Conservation (phyloP, 2,113 vertebrate genomes). For the Oryzias javanicus region DNA sequence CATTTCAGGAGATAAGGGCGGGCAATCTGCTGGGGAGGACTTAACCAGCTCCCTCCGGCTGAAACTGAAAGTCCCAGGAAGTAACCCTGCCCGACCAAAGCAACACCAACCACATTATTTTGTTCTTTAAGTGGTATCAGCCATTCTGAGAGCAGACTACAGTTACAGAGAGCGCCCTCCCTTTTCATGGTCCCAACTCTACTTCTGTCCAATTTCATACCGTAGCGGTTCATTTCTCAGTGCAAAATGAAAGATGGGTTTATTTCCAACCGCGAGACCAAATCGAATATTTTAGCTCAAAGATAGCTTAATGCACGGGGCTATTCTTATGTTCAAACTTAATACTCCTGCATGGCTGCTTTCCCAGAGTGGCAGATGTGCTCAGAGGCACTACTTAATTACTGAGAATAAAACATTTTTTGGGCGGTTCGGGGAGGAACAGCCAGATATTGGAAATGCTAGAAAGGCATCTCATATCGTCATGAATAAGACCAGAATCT, state of each 20-base stretch:
- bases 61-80: conserved; percentile 43
- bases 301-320: conserved; percentile 23
- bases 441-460: conserved; percentile 4
- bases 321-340: conserved; percentile 34
- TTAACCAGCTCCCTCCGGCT: conserved; percentile 70
- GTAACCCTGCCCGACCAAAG: conserved; percentile 20
- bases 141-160: conserved; percentile 14
- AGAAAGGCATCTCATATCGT: conserved; percentile 1
- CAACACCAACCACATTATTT: conserved; percentile 14
- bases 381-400: conserved; percentile 37
- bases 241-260: conserved; percentile 32
- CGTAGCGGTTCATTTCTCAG: conserved; percentile 26
- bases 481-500: conserved; percentile 36
- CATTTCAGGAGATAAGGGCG: conserved; percentile 74
- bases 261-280: conserved; percentile 21
- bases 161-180: conserved; percentile 6
- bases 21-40: conserved; percentile 69
- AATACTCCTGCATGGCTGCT: conserved; percentile 15
- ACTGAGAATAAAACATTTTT: conserved; percentile 31
- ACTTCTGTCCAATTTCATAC: conserved; percentile 15
- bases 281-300: conserved; percentile 43
- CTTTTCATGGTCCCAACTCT: conserved; percentile 6
- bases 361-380: conserved; percentile 20
- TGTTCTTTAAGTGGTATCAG: conserved; percentile 1
- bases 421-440: conserved; percentile 34